A percentile compares a stretch with the other conserved stretches of the same genome.
Conservation (phyloP, 1,140 invertebrate species). For the Pomacea maculata region DNA sequence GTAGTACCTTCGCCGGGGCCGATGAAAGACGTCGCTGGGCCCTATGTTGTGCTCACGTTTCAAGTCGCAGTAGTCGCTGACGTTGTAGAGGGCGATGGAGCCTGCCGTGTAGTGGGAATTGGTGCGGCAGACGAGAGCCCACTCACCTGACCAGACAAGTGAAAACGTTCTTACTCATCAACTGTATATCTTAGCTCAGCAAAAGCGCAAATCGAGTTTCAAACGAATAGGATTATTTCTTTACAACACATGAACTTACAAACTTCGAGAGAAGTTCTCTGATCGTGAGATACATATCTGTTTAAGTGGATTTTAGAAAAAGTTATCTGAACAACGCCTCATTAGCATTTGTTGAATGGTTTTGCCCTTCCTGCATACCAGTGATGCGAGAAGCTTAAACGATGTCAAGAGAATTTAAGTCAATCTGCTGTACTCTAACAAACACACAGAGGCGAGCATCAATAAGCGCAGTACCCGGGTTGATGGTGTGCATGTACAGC, state of each 20-base stretch:
- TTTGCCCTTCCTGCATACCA: too few species aligned
- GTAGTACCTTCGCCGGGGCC: conserved; percentile 37
- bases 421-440: too few species aligned
- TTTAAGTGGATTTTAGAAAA: too few species aligned
- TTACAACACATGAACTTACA: too few species aligned
- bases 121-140: conserved; percentile 42
- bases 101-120: conserved; percentile 44
- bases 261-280: too few species aligned
- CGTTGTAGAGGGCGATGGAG: conserved; percentile 38
- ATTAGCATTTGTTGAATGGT: too few species aligned
- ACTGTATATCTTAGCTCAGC: not conserved
- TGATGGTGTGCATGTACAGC: conserved; percentile 42
- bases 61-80: conserved; percentile 26
- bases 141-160: conserved; percentile 30
- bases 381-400: too few species aligned
- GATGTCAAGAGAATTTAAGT: too few species aligned
- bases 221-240: too few species aligned
- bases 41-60: conserved; percentile 31
- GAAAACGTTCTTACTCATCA: not conserved
- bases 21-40: conserved; percentile 2
- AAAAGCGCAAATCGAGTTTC: too few species aligned
- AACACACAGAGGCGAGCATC: not conserved
- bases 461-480: conserved; percentile 38
- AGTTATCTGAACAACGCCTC: too few species aligned
- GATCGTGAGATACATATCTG: too few species aligned